Conservation (phyloP, 2,888 invertebrate genomes). For the Tinea semifulvella region DNA sequence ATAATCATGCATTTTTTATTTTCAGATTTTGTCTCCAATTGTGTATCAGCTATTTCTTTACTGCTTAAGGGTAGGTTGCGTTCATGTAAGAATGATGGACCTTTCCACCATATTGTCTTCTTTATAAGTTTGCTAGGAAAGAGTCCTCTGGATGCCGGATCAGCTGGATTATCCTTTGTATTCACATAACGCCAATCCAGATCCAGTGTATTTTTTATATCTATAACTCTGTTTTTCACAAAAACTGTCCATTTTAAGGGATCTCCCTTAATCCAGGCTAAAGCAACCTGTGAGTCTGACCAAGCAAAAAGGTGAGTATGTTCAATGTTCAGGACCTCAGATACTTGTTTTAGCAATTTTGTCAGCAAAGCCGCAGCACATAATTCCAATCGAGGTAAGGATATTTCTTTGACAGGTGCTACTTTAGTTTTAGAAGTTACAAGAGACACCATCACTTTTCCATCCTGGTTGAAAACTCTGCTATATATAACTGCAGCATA, state of each 20-base stretch:
- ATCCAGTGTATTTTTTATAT: slow-evolving; percentile 20
- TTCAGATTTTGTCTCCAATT: no score
- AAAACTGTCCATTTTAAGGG: slow-evolving; percentile 24
- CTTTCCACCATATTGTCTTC: slow-evolving; percentile 20
- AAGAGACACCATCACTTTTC: slow-evolving; percentile 14
- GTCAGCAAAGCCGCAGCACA: slow-evolving; percentile 18
- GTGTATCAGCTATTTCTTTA: neutral
- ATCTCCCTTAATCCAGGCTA: slow-evolving; percentile 21
- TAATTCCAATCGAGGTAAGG: slow-evolving; percentile 22
- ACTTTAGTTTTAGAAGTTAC: slow-evolving; percentile 22
- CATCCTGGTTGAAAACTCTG: slow-evolving; percentile 1
- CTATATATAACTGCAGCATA: slow-evolving; percentile 21
- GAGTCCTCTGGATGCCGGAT: slow-evolving; percentile 25
- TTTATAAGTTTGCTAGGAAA: slow-evolving; percentile 16
- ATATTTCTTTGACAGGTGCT: slow-evolving; percentile 19
- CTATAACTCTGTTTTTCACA: slow-evolving; percentile 23
- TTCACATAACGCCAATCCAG: slow-evolving; percentile 21
- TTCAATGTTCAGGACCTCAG: slow-evolving; percentile 16
- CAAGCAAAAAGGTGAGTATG: slow-evolving; percentile 17
- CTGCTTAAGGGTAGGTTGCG: neutral
- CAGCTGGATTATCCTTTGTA: slow-evolving; percentile 24
- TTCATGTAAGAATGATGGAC: slow-evolving; percentile 12
- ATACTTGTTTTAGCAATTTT: slow-evolving; percentile 10
- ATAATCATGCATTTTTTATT: no score
- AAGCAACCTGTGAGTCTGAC: slow-evolving; percentile 24